phyloP scores from a whole-genome alignment of 2,888 invertebrate genomes.

The Melinaea marsaeus region DNA sequence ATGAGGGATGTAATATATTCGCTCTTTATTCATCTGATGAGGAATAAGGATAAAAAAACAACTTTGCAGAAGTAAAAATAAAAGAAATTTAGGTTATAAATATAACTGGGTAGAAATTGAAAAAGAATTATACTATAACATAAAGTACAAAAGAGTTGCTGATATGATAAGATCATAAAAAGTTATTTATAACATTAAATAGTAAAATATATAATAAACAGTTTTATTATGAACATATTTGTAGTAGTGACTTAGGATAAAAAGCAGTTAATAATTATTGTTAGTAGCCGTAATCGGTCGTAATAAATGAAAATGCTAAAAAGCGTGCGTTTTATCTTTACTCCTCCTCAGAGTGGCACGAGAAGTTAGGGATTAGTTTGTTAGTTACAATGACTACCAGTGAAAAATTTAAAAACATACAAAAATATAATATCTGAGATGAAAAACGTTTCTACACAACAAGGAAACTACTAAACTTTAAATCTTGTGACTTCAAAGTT shows the following conservation, averaged over 20 bases:
- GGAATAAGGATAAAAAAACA: constrained; percentile 59
- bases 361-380: constrained; percentile 60
- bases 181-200: too few species aligned
- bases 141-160: neutral
- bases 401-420: neutral
- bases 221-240: too few species aligned
- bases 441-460: neutral
- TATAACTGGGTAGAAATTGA: constrained; percentile 3
- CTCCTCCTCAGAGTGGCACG: constrained; percentile 64
- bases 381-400: constrained; percentile 48
- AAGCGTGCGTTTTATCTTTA: constrained; percentile 48
- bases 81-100: constrained; percentile 14
- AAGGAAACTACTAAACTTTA: too few species aligned
- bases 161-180: too few species aligned
- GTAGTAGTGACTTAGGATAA: too few species aligned
- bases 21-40: constrained; percentile 49
- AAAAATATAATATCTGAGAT: constrained; percentile 14
- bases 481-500: too few species aligned
- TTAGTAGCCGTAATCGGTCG: constrained; percentile 4
- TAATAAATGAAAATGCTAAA: neutral
- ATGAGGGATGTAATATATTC: constrained; percentile 47
- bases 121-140: constrained; percentile 13
- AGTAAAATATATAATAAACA: too few species aligned
- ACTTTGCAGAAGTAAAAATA: constrained; percentile 12
- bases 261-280: neutral